A percentile compares a stretch with the other conserved stretches of the same genome.
These are phyloP conservation scores for Saxidomus purpurata DNA, from an alignment of 1,140 invertebrate species.

Conservation along the genomic window DNA sequence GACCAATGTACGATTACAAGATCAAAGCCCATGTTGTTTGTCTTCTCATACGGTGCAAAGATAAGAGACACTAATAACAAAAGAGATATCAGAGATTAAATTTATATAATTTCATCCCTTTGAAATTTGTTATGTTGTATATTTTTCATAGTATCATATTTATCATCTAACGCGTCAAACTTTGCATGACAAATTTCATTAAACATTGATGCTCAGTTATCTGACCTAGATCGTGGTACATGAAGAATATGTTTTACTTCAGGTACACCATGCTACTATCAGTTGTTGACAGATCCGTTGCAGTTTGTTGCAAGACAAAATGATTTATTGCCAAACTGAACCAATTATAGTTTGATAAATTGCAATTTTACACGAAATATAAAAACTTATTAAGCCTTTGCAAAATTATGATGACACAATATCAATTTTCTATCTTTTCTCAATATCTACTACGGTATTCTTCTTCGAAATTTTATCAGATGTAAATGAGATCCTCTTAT, in stretches of 20 bases:
- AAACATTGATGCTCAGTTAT: neutral
- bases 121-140: neutral
- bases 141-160: neutral
- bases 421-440: neutral
- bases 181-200: conserved; percentile 5
- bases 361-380: neutral
- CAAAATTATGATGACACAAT: neutral
- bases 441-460: too few relatives aligned
- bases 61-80: neutral
- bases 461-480: too few relatives aligned
- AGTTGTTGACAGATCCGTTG: neutral
- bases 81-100: neutral
- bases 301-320: neutral
- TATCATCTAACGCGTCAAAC: neutral
- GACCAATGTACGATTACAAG: neutral
- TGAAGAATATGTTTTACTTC: neutral
- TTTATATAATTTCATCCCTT: neutral
- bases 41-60: neutral
- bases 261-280: neutral
- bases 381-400: neutral
- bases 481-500: too few relatives aligned
- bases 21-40: neutral
- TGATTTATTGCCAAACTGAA: neutral
- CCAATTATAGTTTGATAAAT: conserved; percentile 3
- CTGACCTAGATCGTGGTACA: neutral